Evolutionary conservation across 2,888 invertebrate genomes (phyloP), one percentile per base, ranked within the genome.

Genomic region (Kuschelorhynchus macadamiae): DNA sequence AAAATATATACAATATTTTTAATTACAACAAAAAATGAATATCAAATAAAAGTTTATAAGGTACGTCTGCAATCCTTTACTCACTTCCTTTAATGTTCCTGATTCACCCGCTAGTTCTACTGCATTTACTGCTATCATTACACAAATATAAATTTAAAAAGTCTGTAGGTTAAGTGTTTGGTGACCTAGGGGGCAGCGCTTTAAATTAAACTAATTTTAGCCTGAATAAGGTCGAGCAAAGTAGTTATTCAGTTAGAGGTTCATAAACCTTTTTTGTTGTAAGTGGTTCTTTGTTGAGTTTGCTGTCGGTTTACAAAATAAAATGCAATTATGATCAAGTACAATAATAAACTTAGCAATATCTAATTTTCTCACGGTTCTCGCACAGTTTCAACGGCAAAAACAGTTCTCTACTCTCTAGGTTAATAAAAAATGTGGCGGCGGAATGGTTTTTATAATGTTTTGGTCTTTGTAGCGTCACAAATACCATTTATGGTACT

Each of bases 331-430:
- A 18, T 16, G 1, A 44, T 18, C 12, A 8, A 44, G 17, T 17
- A 44, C n/a, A 44, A 44, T 44, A 16, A 2, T 8, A 2, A 3
- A 4, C 36, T 9, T 8, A 11, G 11, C 4, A 36, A 12, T 2
- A 3, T n/a, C 53, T 4, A 25, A n/a, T 44, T 56, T 56, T 56
- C 56, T 42, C 42, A 65, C 50, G 56, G 49, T 7, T 14, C 12
- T 44, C 18, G 17, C 44, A 17, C 5, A 36, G 11, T 36, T 12
- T 11, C 7, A 12, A 12, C 44, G 32, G 12, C 14, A 50, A 17
- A 46, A 36, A 16, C 56, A 64, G 41, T 56, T 56, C 57, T 25
- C 57, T 57, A 16, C 49, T 56, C 57, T 25, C 57, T 57, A 16
- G 41, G 42, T 46, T 65, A 64, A 36, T 32, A 21, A 52, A 56